Base-by-base conservation (phyloP, 2,888 invertebrate genomes). In the Liodrosophila aerea region DNA sequence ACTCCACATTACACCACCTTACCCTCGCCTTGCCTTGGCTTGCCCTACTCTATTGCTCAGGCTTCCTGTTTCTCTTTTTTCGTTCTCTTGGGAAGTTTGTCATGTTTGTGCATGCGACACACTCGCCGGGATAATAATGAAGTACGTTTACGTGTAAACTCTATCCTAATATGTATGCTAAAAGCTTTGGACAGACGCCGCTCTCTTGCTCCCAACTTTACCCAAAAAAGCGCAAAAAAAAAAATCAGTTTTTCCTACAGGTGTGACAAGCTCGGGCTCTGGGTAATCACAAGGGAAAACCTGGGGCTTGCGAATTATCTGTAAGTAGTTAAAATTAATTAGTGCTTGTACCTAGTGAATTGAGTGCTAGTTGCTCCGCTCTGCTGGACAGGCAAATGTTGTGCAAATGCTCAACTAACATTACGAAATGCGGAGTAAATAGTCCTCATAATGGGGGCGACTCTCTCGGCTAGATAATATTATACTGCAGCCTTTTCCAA, bases 81-180 rank as follows among this genome's bases (percentile, higher is more conserved):
- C 30, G 50, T 29, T 49, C 62, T 70, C 61, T 58, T 13, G 66
- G 64, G 61, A 50, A 74, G 63, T 73, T 60, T 72, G 61, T 76
- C 73, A 78, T 85, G 69, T 75, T 85, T 84, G 69, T 76, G 72
- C 66, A 85, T 85, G 78, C 85, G 85, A 82, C 78, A 85, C 78
- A 85, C 82, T 77, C 85, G 71, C 62, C 67, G 57, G 85, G 78
- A 81, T 78, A 78, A 78, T 78, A 78, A 78, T 78, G 78, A 78
- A 78, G 78, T 78, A 78, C 82, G 78, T 85, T 78, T 78, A 78
- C 85, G 78, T 78, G 85, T 78, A 78, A 85, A 85, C 85, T 77
- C 78, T 85, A 85, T 85, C 59, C 74, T 78, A 78, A 78, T 78
- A 78, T 78, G 85, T 78, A 78, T 78, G 78, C 78, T 78, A 78